Percentiles rank a stretch among this genome's conserved stretches.
Evolutionary conservation across 2,797 vertebrate species (phyloP).

Genomic region (Pagetopsis macropterus): DNA sequence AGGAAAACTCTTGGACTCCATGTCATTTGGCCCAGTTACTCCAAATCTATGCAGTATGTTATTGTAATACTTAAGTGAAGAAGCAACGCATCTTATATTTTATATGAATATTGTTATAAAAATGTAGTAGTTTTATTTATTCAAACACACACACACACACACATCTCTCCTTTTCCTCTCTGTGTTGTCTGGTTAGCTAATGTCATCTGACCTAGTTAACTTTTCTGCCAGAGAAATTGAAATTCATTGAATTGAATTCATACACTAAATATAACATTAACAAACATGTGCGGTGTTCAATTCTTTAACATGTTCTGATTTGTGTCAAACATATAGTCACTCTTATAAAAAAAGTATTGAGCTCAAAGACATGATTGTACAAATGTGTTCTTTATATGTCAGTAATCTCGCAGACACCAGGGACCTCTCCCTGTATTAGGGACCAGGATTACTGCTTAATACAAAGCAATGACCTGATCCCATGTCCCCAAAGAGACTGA

Average conservation of each 20-base stretch:
- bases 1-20: too few species aligned
- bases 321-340: background rate
- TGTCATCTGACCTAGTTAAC: constrained; percentile 46
- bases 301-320: background rate
- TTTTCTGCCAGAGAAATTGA: constrained; percentile 24
- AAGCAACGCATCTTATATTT: too few species aligned
- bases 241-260: constrained; percentile 33
- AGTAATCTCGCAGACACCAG: constrained; percentile 19
- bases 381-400: constrained; percentile 9
- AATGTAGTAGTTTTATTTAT: too few species aligned
- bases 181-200: constrained; percentile 14
- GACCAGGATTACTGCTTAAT: constrained; percentile 40
- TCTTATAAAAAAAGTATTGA: background rate
- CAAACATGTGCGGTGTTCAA: background rate
- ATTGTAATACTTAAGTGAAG: too few species aligned
- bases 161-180: background rate
- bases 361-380: constrained; percentile 10
- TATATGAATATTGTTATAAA: too few species aligned
- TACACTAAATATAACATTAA: constrained; percentile 23
- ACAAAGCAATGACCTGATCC: constrained; percentile 18
- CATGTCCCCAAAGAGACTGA: constrained; percentile 16
- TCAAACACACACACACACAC: background rate
- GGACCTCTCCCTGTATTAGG: background rate
- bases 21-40: too few species aligned
- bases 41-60: too few species aligned